Conservation (phyloP, 2,888 invertebrate genomes). For the Melipona bicolor region DNA sequence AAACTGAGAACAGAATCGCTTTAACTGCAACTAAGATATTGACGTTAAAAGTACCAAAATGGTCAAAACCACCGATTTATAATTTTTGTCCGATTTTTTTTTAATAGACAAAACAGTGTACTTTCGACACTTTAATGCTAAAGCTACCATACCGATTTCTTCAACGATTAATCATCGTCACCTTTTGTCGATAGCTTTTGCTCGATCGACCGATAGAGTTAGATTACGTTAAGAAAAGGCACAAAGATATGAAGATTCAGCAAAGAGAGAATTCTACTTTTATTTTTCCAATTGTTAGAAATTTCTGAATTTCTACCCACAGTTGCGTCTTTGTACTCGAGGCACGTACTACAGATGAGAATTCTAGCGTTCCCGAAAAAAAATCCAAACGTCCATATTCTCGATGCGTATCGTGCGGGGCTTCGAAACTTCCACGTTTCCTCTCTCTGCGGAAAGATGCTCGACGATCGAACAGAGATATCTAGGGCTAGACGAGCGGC, state of each 20-base stretch:
- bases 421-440: background rate
- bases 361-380: background rate
- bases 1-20: no score
- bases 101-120: no score
- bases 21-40: no score
- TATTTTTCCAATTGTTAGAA: no score
- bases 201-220: background rate
- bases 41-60: no score
- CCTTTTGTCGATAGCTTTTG: slow-evolving; percentile 8
- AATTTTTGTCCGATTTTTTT: no score
- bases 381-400: slow-evolving; percentile 1
- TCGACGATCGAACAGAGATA: slow-evolving; percentile 4
- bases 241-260: no score
- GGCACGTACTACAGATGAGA: slow-evolving; percentile 7
- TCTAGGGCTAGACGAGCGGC: slow-evolving; percentile 1
- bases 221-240: no score
- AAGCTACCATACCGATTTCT: slow-evolving; percentile 1
- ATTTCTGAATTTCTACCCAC: no score
- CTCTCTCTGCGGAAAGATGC: background rate
- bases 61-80: no score
- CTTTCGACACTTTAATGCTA: no score
- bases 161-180: slow-evolving; percentile 30
- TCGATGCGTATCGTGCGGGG: slow-evolving; percentile 26
- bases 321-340: background rate
- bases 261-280: no score